Base-by-base conservation (phyloP, 1,140 invertebrate genomes). In the Leguminivora glycinivorella region DNA sequence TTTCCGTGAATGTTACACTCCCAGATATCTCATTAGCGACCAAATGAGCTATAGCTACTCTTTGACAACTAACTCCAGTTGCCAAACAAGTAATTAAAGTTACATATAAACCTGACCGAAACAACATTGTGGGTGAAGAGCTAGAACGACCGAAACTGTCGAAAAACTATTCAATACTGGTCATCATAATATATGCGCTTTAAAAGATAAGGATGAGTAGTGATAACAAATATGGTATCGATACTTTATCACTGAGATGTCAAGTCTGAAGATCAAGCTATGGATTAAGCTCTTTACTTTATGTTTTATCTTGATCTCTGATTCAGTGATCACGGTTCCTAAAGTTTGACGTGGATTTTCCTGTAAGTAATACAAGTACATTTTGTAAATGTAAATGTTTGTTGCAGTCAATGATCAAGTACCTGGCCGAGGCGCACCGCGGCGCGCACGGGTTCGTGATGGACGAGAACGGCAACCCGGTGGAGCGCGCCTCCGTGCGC, bases 391-490 rank as follows among this genome's bases (percentile, higher is more conserved):
- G 34, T 22, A 52, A 22, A 52, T 68, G 10, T 75, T 88, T 91
- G 6, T 63, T 63, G 9, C 85, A 96, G 95, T 94, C 97, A 0
- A 88, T 98, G 34, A 94, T 98, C 14, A 96, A 96, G 85, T 98
- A 96, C 84, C 84, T 98, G 77, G 96, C 95, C 2, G 97, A 98
- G 91, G 97, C 95, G 0, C 97, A 98, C 84, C 94, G 97, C 79
- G 98, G 97, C 17, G 93, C 94, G 14, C 93, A 93, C 70, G 98
- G 97, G 2, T 96, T 97, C 76, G 96, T 99, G 0, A 93, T 95
- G 79, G 96, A 98, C 88, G 94, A 96, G 70, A 94, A 94, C 76
- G 96, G 95, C 9, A 95, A 95, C 86, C 96, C 97, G 0, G 93
- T 99, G 26, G 95, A 96, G 76, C 95, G 95, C 67, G 97, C 96